Base-by-base conservation (phyloP, 2,113 vertebrate species). In the Labeo rohita region DNA sequence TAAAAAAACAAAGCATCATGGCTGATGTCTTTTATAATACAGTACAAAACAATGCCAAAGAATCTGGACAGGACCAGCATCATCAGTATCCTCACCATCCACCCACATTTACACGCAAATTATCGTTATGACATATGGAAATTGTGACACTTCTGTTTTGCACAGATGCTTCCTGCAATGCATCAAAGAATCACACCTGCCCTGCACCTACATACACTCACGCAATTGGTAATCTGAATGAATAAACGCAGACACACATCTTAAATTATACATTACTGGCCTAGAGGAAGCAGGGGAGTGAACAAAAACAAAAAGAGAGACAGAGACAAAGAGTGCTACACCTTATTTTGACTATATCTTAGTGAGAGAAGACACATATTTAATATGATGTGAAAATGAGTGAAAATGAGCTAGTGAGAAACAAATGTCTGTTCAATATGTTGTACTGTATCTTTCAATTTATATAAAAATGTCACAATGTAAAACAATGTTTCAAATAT, bases 181-280 rank as follows among this genome's bases (percentile, higher is more conserved):
- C 11, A 49, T 13, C n/a, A 50, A 52, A 76, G 47, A 76, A 49
- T 76, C 47, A 28, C 74, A 15, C n/a, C 47, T 50, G 74, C 21
- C 3, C n/a, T 76, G 21, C 12, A 9, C 47, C 10, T 52, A 6
- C n/a, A 52, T 47, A 50, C 54, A 39, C 34, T 39, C 73, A 50
- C 50, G 36, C 75, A 36, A 4, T 23, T 6, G 11, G 75, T 18
- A 36, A 54, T 54, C n/a, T 52, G 11, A 76, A 76, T 65, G 39
- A 65, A 65, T 47, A 23, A 45, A 63, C 45, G 23, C 39, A 80
- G 39, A 80, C 79, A 65, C 79, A 65, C 39, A 28, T 63, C 39
- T 47, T 59, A 45, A 80, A 80, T 80, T 43, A 45, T 61, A 63
- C 39, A 65, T 80, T 23, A 63, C 12, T 23, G 39, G 52, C n/a